A percentile compares a stretch with the other conserved stretches of the same genome.
Evolutionary conservation across 1,140 invertebrate genomes (phyloP).

Genomic region (Ceratina japonica): DNA sequence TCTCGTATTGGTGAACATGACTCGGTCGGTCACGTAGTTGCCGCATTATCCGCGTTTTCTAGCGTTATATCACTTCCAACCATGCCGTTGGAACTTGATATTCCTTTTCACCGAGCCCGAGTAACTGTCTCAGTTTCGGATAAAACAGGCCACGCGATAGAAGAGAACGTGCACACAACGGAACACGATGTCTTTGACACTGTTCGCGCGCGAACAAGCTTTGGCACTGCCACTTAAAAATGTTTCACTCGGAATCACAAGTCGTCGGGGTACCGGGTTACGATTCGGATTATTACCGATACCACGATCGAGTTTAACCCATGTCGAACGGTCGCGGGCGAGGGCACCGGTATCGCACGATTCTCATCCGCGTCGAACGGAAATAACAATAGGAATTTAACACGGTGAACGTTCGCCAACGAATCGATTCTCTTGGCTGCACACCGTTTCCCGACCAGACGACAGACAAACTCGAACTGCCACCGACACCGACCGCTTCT

Average conservation of each 20-base stretch:
- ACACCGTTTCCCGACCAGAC: slow-evolving; percentile 25
- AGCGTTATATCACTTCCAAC: no score
- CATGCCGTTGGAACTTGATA: no score
- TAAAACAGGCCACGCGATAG: no score
- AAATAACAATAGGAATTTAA: neutral
- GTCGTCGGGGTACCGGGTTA: neutral
- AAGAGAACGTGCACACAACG: neutral
- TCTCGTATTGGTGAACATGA: slow-evolving; percentile 24
- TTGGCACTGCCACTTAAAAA: neutral
- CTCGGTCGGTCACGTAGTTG: slow-evolving; percentile 63
- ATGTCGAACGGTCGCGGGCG: slow-evolving; percentile 16
- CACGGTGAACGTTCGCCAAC: slow-evolving; percentile 10
- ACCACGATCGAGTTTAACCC: slow-evolving; percentile 41
- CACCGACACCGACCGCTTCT: slow-evolving; percentile 29
- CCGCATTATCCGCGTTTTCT: slow-evolving; percentile 48
- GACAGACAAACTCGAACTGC: slow-evolving; percentile 48
- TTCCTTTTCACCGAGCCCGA: no score
- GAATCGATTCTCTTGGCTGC: slow-evolving; percentile 3
- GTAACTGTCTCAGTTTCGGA: no score
- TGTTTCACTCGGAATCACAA: slow-evolving; percentile 17
- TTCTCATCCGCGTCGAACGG: neutral
- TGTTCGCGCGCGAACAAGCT: no score
- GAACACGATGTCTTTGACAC: neutral
- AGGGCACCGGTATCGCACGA: neutral
- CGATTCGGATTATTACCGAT: slow-evolving; percentile 5